A percentile compares a stretch with the other conserved stretches of the same genome.
Evolutionary conservation across 2,888 invertebrate genomes (phyloP).

Genomic region (Osmoderma eremita): DNA sequence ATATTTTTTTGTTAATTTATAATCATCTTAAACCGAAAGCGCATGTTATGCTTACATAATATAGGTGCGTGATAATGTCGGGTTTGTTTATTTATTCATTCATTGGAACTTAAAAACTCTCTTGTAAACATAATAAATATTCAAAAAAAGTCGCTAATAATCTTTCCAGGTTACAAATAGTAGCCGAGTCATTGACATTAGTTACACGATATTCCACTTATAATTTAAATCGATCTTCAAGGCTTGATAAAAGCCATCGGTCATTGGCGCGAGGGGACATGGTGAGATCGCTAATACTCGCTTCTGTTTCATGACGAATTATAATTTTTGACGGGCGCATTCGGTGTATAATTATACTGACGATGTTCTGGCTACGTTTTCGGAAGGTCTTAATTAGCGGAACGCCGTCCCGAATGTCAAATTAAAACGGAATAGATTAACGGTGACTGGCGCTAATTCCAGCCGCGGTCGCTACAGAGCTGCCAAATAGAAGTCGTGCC

Average conservation of each 20-base stretch:
- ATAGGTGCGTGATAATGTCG: no score
- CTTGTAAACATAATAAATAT: no score
- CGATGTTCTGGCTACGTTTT: conserved; percentile 12
- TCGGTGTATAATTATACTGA: conserved; percentile 26
- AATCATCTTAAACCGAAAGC: no score
- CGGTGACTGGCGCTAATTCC: background rate
- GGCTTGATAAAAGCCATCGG: conserved; percentile 22
- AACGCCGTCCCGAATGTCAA: conserved; percentile 14
- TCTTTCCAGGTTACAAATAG: background rate
- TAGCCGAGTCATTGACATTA: conserved; percentile 29
- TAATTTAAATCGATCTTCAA: conserved; percentile 25
- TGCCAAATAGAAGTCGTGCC: conserved; percentile 16
- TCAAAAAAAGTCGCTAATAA: background rate
- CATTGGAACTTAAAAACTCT: no score
- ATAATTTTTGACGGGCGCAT: conserved; percentile 29
- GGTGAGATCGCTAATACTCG: conserved; percentile 20
- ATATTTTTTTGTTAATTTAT: no score
- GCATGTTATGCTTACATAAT: no score
- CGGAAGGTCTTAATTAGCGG: conserved; percentile 24
- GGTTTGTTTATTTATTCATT: no score
- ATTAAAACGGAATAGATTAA: conserved; percentile 24
- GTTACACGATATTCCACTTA: conserved; percentile 25
- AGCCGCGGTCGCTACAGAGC: background rate
- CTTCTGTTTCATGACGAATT: conserved; percentile 31
- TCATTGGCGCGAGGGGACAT: conserved; percentile 18